Evolutionary conservation across 2,888 invertebrate genomes (phyloP).

Genomic region (Catotricha subobsoleta): DNA sequence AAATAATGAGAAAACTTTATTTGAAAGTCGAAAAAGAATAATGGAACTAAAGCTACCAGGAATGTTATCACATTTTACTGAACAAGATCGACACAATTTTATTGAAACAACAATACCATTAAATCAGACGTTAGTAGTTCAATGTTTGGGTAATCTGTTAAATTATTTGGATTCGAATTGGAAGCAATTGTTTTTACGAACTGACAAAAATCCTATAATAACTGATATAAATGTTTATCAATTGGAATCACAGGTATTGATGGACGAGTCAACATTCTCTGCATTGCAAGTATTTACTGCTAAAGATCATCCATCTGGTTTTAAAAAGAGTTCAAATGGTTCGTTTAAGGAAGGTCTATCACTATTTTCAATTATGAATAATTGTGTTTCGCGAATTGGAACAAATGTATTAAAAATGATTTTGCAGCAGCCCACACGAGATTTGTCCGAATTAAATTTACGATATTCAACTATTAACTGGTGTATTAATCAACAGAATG

Average conservation of each 20-base stretch:
- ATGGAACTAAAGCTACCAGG: constrained; percentile 11
- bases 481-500: constrained; percentile 9
- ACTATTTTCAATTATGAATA: constrained; percentile 11
- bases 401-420: constrained; percentile 10
- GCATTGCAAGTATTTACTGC: constrained; percentile 43
- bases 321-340: constrained; percentile 35
- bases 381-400: constrained; percentile 12
- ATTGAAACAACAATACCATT: constrained; percentile 13
- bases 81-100: constrained; percentile 10
- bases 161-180: constrained; percentile 12
- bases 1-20: constrained; percentile 9
- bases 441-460: constrained; percentile 8
- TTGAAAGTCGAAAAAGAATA: constrained; percentile 9
- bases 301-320: constrained; percentile 47
- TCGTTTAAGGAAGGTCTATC: constrained; percentile 33
- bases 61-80: constrained; percentile 8
- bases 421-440: constrained; percentile 12
- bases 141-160: constrained; percentile 12
- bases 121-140: constrained; percentile 11
- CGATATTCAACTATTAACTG: constrained; percentile 12
- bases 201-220: constrained; percentile 9
- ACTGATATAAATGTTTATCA: constrained; percentile 13
- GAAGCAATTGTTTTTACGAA: constrained; percentile 10
- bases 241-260: constrained; percentile 37
- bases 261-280: constrained; percentile 40